Evolutionary conservation across 2,888 invertebrate species (phyloP).

Genomic region (Agonopterix heracliana): DNA sequence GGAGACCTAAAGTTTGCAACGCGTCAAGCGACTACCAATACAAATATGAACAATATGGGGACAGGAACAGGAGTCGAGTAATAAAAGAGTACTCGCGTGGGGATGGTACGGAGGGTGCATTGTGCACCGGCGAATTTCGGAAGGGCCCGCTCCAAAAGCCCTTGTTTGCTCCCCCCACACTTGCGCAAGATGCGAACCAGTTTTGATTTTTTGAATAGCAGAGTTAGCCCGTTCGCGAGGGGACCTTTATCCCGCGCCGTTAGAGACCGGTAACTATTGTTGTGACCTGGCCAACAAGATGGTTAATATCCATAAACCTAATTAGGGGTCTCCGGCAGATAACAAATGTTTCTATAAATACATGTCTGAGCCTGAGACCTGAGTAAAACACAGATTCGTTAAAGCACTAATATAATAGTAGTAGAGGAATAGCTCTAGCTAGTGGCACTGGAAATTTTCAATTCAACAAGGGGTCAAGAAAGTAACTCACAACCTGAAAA

Average conservation of each 20-base stretch:
- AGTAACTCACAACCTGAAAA: no score
- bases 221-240: constrained; percentile 50
- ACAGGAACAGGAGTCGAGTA: constrained; percentile 69
- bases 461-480: no score
- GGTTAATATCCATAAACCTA: background rate
- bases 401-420: no score
- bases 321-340: background rate
- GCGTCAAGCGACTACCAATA: constrained; percentile 66
- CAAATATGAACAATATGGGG: constrained; percentile 73
- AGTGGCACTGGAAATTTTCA: no score
- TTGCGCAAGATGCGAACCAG: constrained; percentile 75
- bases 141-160: constrained; percentile 68
- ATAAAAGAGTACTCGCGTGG: constrained; percentile 74
- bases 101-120: constrained; percentile 75
- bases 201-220: constrained; percentile 67
- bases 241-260: constrained; percentile 45
- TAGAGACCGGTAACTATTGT: constrained; percentile 33
- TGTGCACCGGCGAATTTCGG: constrained; percentile 75
- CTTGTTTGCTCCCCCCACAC: constrained; percentile 67
- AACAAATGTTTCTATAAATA: no score
- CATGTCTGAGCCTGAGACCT: no score
- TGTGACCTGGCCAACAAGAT: constrained; percentile 14
- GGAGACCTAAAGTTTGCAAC: constrained; percentile 45
- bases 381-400: no score
- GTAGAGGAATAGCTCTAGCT: no score